Evolutionary conservation across 2,797 vertebrate genomes (phyloP).

Genomic region (Synanceia verrucosa): DNA sequence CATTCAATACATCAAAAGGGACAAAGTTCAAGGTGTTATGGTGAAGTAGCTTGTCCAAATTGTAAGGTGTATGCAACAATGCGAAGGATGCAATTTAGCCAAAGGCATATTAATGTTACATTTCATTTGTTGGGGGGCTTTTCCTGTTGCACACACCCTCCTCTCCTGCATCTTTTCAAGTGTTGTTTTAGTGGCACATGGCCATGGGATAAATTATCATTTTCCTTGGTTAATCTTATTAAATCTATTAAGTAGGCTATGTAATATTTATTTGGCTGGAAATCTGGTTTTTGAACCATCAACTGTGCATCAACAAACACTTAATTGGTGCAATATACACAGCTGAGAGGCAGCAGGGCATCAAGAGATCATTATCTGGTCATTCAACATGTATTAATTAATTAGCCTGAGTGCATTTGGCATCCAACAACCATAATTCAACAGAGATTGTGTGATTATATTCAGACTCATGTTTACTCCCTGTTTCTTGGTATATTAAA

Average conservation of each 20-base stretch:
- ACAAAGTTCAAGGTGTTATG: no score
- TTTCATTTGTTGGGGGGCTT: no score
- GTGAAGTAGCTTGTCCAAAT: no score
- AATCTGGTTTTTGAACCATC: constrained; percentile 7
- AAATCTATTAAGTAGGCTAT: background rate
- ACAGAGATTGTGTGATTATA: background rate
- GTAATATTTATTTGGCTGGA: background rate
- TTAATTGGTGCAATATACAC: constrained; percentile 11
- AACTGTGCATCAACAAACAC: background rate
- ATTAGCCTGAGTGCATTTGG: constrained; percentile 48
- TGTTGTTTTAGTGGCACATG: no score
- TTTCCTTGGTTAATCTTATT: background rate
- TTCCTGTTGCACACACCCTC: no score
- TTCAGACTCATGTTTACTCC: background rate
- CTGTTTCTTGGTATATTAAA: background rate
- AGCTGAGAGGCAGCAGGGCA: constrained; percentile 11
- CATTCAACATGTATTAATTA: constrained; percentile 43
- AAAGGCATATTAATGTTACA: no score
- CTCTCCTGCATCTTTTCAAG: no score
- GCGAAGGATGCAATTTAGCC: no score
- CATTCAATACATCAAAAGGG: no score
- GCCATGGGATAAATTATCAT: no score
- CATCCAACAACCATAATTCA: background rate
- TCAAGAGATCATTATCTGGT: background rate
- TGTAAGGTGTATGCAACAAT: no score